A percentile compares a stretch with the other conserved stretches of the same genome.
These are phyloP conservation scores for Mugil cephalus DNA, from an alignment of 2,113 vertebrate genomes.

Conservation along the genomic window DNA sequence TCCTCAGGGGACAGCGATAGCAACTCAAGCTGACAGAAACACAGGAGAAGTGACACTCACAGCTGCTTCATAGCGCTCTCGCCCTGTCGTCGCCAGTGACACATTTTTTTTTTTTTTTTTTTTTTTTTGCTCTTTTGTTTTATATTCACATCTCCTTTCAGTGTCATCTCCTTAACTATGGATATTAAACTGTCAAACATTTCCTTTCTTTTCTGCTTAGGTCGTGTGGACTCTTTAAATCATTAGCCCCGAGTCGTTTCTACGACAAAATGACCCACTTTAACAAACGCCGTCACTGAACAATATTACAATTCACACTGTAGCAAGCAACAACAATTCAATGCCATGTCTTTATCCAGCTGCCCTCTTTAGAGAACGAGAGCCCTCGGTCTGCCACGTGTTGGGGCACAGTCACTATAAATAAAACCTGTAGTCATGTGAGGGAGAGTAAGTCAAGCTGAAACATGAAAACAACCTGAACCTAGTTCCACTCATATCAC, in stretches of 20 bases:
- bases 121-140: not conserved
- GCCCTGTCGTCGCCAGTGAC: not conserved
- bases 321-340: not conserved
- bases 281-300: not conserved
- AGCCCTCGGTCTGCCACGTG: slow-evolving; percentile 33
- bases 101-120: not conserved
- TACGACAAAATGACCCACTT: not conserved
- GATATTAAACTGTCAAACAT: slow-evolving; percentile 7
- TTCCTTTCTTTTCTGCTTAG: slow-evolving; percentile 11
- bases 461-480: slow-evolving; percentile 60
- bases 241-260: no score
- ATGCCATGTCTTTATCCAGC: not conserved
- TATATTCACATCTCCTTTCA: no score
- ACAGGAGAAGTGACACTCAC: slow-evolving; percentile 77
- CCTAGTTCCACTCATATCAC: slow-evolving; percentile 26
- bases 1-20: slow-evolving; percentile 51
- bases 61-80: slow-evolving; percentile 71
- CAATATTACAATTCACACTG: not conserved
- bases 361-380: slow-evolving; percentile 40
- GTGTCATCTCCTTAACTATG: slow-evolving; percentile 11
- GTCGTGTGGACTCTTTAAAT: not conserved
- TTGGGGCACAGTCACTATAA: slow-evolving; percentile 59
- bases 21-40: slow-evolving; percentile 80
- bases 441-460: slow-evolving; percentile 45
- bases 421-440: slow-evolving; percentile 68